Base-by-base conservation (phyloP, 2,113 vertebrate species). In the Muntiacus muntjak region DNA sequence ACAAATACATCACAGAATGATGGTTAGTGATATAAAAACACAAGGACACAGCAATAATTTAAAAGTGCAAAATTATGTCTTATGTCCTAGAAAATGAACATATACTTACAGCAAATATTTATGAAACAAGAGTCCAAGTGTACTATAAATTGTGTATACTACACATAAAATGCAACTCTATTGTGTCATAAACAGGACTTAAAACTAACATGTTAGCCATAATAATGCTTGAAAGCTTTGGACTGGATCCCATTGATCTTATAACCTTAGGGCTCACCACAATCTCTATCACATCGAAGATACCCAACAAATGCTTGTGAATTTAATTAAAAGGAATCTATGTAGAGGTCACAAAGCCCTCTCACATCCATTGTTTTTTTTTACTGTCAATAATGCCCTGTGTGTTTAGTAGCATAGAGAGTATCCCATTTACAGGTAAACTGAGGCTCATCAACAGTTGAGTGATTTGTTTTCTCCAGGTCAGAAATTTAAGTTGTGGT, bases 61-160 rank as follows among this genome's bases (percentile, higher is more conserved):
- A 92, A 89, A 95, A 87, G 82, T 87, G 14, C 87, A 84, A 92
- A 97, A 95, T 94, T 95, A 91, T 95, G 92, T 60, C 54, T 95
- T 91, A 43, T 78, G 54, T 96, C 78, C 84, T 86, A 57, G 50
- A 89, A 97, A 96, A 76, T 58, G 47, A 97, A 47, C 52, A 79
- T 45, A 89, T 7, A 88, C 47, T 93, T 84, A 83, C 21, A 94
- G 76, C 36, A 95, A 97, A 97, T 96, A 97, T 96, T 97, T 97
- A 95, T 96, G 87, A 97, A 97, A 97, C 45, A 96, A 58, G 57
- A 55, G 28, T 95, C 36, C 57, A 87, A 81, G 60, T 83, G 40
- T 76, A 81, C 64, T 60, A 52, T 97, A 97, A 95, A 92, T 96
- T 97, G 11, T 87, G n/a, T 94, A 52, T 55, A 58, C 55, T 88